Evolutionary conservation across 2,113 vertebrate genomes (phyloP), one percentile per base, ranked within the genome.

Genomic region (Dasyprocta punctata): DNA sequence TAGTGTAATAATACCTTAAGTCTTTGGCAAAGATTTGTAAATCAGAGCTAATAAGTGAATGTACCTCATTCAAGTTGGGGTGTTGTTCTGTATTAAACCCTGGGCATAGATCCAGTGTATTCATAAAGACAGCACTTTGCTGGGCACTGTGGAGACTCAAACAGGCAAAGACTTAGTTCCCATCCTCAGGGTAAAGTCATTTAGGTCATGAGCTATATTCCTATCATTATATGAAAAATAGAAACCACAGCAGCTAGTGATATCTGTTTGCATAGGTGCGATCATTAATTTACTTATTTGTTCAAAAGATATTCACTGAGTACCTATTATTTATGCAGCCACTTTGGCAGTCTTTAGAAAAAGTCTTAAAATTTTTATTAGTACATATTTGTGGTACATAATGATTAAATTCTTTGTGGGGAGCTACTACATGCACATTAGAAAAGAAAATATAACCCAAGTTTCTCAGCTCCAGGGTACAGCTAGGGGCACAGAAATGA

Each of bases 21-120:
- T 84, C 88, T 86, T 77, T 71, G 92, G 94, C 54, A 36, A 95
- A 41, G 44, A 19, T 89, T 63, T 92, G 71, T 86, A 91, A 67
- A 92, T 78, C 82, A 63, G 86, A 98, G 54, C 81, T 86, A 73
- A 94, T 24, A 10, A 65, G 92, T 67, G 85, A 96, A 67, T 89
- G 82, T 4, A 16, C 75, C 92, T 90, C 82, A 82, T 96, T 97
- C 95, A 97, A 54, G n/a, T 16, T 26, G 49, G 86, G 47, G 33
- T 88, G 78, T 94, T 92, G 90, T 47, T 92, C 56, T 84, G 41
- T 63, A 38, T 33, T 88, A 49, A 86, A 47, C 65, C 24, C 49
- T 41, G 77, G 94, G 90, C 65, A 8, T 30, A 22, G 69, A 49
- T 36, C 65, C 56, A n/a, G 71, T 33, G 4, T 52, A 41, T 65